These are phyloP conservation scores for Lasioglossum malachurum DNA, from an alignment of 2,888 invertebrate species.

Conservation along the genomic window DNA sequence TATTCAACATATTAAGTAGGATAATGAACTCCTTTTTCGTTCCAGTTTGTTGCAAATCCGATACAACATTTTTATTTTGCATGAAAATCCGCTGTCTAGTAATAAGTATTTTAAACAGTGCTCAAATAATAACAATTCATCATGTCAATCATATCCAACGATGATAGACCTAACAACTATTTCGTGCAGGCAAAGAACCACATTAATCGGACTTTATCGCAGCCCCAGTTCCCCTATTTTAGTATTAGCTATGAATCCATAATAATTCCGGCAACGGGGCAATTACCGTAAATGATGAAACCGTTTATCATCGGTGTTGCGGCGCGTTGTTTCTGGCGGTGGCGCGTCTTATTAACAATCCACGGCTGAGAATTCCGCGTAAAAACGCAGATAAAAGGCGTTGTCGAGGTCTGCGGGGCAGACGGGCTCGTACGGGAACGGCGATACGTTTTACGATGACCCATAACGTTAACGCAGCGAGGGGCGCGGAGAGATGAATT, in stretches of 20 bases:
- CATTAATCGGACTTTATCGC: not conserved
- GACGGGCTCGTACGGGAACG: conserved; percentile 68
- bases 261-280: not conserved
- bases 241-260: not conserved
- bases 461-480: conserved; percentile 72
- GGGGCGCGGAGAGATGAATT: conserved; percentile 54
- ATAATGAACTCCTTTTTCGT: no score
- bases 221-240: not conserved
- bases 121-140: no score
- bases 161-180: no score
- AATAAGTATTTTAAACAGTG: no score
- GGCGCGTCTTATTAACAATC: conserved; percentile 28
- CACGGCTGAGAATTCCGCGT: conserved; percentile 26
- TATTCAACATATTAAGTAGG: no score
- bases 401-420: not conserved
- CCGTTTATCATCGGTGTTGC: not conserved
- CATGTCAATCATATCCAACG: no score
- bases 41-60: no score
- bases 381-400: conserved; percentile 27
- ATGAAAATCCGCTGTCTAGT: no score
- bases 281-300: not conserved
- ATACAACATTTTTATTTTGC: no score
- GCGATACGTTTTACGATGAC: conserved; percentile 77
- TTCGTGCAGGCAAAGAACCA: no score
- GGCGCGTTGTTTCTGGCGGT: not conserved